Conservation (phyloP, 2,797 vertebrate genomes). For the Gallinago nigripennis region DNA sequence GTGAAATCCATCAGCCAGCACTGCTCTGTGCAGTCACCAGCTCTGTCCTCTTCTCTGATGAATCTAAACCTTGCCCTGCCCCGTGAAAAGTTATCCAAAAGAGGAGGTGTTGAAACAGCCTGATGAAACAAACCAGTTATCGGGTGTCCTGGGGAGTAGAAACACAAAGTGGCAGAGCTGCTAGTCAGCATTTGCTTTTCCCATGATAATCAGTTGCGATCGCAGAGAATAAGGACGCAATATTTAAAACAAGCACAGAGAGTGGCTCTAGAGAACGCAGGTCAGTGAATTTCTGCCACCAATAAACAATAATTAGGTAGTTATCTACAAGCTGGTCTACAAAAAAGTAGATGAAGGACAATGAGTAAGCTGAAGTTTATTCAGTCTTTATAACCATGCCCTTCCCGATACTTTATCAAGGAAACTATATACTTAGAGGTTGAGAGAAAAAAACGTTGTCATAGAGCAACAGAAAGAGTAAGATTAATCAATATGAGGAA, state of each 20-base stretch:
- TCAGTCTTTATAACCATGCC: background rate
- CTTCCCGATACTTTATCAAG: background rate
- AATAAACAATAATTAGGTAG: conserved; percentile 66
- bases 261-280: conserved; percentile 15
- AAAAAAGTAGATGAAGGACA: conserved; percentile 3
- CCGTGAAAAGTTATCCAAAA: background rate
- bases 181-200: background rate
- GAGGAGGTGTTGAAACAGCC: background rate
- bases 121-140: background rate
- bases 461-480: background rate
- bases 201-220: background rate
- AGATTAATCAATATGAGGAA: background rate
- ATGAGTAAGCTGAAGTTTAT: conserved; percentile 18
- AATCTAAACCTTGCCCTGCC: background rate
- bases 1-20: background rate
- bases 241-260: conserved; percentile 36
- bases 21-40: background rate
- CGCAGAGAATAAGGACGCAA: background rate
- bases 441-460: background rate
- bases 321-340: conserved; percentile 33
- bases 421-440: background rate
- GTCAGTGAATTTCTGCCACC: conserved; percentile 18
- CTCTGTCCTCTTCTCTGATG: background rate
- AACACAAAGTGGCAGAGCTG: background rate
- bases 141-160: background rate